Base-by-base conservation (phyloP, 2,797 vertebrate genomes). In the Phoeniculus purpureus region DNA sequence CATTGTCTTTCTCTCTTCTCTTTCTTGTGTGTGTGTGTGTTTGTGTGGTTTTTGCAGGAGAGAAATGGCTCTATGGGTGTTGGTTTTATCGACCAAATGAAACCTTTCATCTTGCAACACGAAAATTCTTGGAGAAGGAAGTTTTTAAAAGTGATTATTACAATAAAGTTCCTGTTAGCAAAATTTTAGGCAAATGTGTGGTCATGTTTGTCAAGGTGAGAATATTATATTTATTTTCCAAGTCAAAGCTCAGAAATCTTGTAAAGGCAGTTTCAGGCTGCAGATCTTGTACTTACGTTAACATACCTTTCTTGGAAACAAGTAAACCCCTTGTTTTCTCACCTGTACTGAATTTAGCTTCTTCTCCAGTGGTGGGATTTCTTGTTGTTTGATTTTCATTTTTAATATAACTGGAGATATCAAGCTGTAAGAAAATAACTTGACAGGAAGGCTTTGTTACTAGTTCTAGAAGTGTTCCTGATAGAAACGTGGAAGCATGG, bases 181-280 rank as follows among this genome's bases (percentile, higher is more conserved):
- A 99, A 97, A 99, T 99, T 96, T 97, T 99, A 94, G 99, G 99
- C 74, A 99, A 99, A 98, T 99, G 99, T 90, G 98, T 99, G 64
- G 99, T 99, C 91, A 99, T 99, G 99, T 99, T 99, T 98, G 99
- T 99, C 76, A 99, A 99, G 99, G 99, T 99, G 93, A 98, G 97
- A 95, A 43, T 37, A 21, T 55, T 3, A 0, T 45, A n/a, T 56
- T 72, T 18, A 60, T 32, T 85, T 82, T 54, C 34, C 25, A 56
- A 19, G 14, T 75, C 70, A 83, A 60, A 83, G 50, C 37, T 71
- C 37, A 72, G 62, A 81, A 71, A 31, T 54, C 65, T 51, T 31
- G 9, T 51, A 27, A 50, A 51, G 20, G 7, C 74, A 18, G 9
- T 47, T 85, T 68, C 71, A 47, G 27, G 48, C n/a, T 88, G 45